Percentiles rank a stretch among this genome's conserved stretches.
Conservation (phyloP, 37 sponge, comb jelly and placozoan genomes). For the Agelas oroides region DNA sequence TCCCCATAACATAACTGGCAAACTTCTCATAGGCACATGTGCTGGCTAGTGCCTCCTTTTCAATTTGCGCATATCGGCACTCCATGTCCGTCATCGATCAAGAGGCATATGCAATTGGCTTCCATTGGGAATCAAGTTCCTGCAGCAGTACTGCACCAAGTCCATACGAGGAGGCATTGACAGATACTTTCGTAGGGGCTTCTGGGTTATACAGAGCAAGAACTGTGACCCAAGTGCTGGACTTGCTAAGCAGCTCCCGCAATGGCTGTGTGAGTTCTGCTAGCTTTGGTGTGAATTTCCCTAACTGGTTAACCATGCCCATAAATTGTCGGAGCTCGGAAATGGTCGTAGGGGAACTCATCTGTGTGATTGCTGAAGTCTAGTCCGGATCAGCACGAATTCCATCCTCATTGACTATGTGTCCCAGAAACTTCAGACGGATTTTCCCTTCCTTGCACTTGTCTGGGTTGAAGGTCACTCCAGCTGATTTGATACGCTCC, state of each 20-base stretch:
- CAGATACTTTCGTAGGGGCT: constrained; percentile 1
- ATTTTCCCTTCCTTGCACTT: constrained; percentile 29
- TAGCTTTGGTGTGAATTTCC: constrained; percentile 20
- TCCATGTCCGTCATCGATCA: constrained; percentile 40
- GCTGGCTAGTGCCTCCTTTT: constrained; percentile 26
- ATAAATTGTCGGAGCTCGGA: constrained; percentile 24
- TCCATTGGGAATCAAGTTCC: constrained; percentile 16
- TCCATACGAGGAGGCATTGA: constrained; percentile 52
- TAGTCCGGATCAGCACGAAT: constrained; percentile 32
- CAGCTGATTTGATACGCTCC: neutral
- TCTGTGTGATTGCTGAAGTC: neutral
- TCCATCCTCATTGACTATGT: constrained; percentile 29
- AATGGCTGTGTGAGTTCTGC: constrained; percentile 37
- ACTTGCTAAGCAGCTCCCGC: constrained; percentile 29
- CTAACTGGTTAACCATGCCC: constrained; percentile 48
- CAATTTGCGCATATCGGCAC: constrained; percentile 16
- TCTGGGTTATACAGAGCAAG: constrained; percentile 18
- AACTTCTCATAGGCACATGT: constrained; percentile 48
- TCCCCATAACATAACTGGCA: constrained; percentile 16
- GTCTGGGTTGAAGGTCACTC: constrained; percentile 31
- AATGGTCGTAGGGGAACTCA: neutral
- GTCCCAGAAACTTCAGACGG: constrained; percentile 33
- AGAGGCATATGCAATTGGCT: constrained; percentile 42
- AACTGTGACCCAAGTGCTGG: neutral
- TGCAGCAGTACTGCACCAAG: constrained; percentile 46